Percentiles rank a stretch among this genome's conserved stretches.
These are phyloP conservation scores for Pogoniulus pusillus DNA, from an alignment of 2,797 vertebrate genomes.

Conservation along the genomic window DNA sequence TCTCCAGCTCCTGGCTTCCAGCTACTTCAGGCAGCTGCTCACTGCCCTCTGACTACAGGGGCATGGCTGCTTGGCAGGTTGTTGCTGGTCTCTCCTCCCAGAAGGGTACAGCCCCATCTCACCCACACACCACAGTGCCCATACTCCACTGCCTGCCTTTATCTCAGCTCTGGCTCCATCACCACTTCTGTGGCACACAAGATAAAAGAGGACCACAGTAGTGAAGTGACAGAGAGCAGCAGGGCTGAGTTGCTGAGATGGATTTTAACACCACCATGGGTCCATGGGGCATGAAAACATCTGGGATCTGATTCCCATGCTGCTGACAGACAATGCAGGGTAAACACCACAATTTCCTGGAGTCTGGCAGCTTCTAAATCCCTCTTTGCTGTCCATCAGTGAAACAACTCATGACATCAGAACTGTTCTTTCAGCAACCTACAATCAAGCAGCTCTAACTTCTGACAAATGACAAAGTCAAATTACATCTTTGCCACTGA, in stretches of 20 bases:
- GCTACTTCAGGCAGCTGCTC: too few relatives aligned
- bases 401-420: rapidly evolving
- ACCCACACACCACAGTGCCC: too few relatives aligned
- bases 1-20: too few relatives aligned
- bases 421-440: constrained; percentile 4
- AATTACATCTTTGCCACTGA: constrained; percentile 35
- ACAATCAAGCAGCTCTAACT: constrained; percentile 40
- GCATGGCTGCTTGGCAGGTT: not conserved
- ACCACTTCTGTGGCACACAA: not conserved
- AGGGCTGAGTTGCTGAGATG: not conserved
- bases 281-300: not conserved
- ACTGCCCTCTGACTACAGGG: too few relatives aligned
- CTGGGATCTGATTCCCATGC: not conserved
- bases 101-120: not conserved
- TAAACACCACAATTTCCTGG: not conserved
- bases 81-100: not conserved
- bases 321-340: not conserved
- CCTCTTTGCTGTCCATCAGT: not conserved
- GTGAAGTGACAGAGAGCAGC: not conserved
- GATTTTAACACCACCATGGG: not conserved
- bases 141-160: not conserved
- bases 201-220: not conserved
- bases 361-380: not conserved
- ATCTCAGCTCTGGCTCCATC: not conserved
- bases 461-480: constrained; percentile 30